These are phyloP conservation scores for Drosophila niveifrons DNA, from an alignment of 2,888 invertebrate species.

Conservation along the genomic window DNA sequence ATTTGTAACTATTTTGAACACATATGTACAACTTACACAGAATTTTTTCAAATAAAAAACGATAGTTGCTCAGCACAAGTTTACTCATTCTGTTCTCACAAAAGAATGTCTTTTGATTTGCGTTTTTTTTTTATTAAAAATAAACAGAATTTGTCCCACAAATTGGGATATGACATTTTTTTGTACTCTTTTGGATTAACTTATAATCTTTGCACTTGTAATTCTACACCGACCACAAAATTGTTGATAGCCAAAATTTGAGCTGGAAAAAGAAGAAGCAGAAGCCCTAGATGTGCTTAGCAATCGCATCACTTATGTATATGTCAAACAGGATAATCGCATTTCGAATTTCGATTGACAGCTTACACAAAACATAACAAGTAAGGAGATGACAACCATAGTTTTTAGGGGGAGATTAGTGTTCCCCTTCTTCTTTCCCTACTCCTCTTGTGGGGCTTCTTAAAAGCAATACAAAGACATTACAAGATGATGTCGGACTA, in stretches of 20 bases:
- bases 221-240: conserved; percentile 18
- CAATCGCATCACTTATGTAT: conserved; percentile 32
- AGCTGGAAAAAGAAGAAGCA: neutral
- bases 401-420: conserved; percentile 22
- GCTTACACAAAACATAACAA: conserved; percentile 4
- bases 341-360: conserved; percentile 38
- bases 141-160: neutral
- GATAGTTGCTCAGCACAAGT: no score
- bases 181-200: neutral
- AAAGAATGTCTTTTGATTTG: no score
- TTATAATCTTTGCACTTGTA: conserved; percentile 5
- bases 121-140: no score
- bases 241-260: conserved; percentile 22
- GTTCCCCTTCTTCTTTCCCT: neutral
- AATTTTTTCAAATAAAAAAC: no score
- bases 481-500: conserved; percentile 31
- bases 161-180: neutral
- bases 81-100: no score
- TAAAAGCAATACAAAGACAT: conserved; percentile 42
- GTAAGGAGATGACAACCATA: conserved; percentile 3
- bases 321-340: conserved; percentile 46
- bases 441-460: conserved; percentile 44
- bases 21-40: no score
- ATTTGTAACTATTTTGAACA: no score
- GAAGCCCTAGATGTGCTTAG: conserved; percentile 49